Evolutionary conservation across 1,140 invertebrate species (phyloP), one percentile per base, ranked within the genome.

Genomic region (Pentalonia nigronervosa): DNA sequence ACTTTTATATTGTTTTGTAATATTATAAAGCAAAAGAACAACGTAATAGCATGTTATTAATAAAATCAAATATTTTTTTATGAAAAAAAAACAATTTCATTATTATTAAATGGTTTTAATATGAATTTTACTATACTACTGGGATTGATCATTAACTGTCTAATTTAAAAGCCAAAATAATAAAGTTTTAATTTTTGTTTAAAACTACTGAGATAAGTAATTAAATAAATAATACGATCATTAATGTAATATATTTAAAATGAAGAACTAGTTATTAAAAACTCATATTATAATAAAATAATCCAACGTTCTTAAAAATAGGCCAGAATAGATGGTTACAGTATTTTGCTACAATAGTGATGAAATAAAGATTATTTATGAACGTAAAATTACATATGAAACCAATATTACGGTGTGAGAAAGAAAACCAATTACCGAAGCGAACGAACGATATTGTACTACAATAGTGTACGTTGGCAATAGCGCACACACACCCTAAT

Each of bases 361-460:
- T 84, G 83, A 84, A 84, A 84, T 84, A 84, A 11, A 84, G 83
- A 86, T 86, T 45, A 86, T 14, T 86, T 86, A 47, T 47, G 41
- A 7, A 86, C 41, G 45, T 17, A 17, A 86, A 45, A 84, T 45
- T 25, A 84, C 23, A 21, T 36, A 36, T 2, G 34, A 83, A 36
- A 36, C 76, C n/a, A 81, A 81, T 83, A 83, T 83, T 7, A 7
- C 17, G 60, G 60, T 76, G 60, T 17, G 60, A 76, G 60, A 76
- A 76, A n/a, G 11, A 76, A n/a, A n/a, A 76, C 30, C 60, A 76
- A 76, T 76, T 76, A 76, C 30, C 14, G 30, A 76, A 76, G 25
- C 60, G n/a, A 76, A 76, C 60, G 11, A 76, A 76, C 60, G 14
- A 76, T 76, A 76, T 76, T 76, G 60, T n/a, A n/a, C n/a, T n/a